phyloP scores from a whole-genome alignment of 2,113 vertebrate genomes.

The Pyxicephalus adspersus region DNA sequence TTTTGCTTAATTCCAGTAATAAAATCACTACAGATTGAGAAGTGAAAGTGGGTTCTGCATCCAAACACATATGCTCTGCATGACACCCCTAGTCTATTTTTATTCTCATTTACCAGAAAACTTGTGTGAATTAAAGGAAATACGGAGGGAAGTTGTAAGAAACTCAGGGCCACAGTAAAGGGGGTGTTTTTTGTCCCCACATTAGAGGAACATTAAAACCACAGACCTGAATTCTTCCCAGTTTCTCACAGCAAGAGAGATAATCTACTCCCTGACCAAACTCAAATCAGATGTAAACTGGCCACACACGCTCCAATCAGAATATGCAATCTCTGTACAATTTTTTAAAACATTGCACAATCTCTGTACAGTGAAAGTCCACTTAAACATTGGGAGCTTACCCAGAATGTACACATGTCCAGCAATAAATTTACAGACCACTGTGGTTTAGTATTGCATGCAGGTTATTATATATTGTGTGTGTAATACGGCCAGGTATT shows the following conservation, averaged over 20 bases:
- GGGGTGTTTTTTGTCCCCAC: conserved; percentile 62
- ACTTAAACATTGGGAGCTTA: too few species aligned
- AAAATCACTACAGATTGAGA: conserved; percentile 44
- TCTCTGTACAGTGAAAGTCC: too few species aligned
- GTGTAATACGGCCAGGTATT: too few species aligned
- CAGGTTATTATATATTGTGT: too few species aligned
- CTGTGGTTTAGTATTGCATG: too few species aligned
- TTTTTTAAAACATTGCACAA: too few species aligned
- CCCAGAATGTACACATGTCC: too few species aligned
- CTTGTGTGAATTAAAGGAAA: conserved; percentile 81
- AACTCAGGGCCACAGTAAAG: conserved; percentile 75
- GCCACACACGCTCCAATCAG: too few species aligned
- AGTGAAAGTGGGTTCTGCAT: conserved; percentile 61
- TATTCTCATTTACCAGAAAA: conserved; percentile 84
- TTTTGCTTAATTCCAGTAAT: conserved; percentile 50
- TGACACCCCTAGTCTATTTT: conserved; percentile 76
- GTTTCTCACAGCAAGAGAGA: conserved; percentile 56
- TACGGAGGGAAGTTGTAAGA: conserved; percentile 73
- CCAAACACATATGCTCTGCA: conserved; percentile 70
- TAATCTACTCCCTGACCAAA: too few species aligned
- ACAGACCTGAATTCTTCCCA: conserved; percentile 67
- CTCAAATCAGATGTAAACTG: too few species aligned
- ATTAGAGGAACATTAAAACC: conserved; percentile 66
- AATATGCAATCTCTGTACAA: too few species aligned
- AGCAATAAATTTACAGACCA: too few species aligned